phyloP scores from a whole-genome alignment of 2,797 vertebrate species.

The Chelidonichthys spinosus region DNA sequence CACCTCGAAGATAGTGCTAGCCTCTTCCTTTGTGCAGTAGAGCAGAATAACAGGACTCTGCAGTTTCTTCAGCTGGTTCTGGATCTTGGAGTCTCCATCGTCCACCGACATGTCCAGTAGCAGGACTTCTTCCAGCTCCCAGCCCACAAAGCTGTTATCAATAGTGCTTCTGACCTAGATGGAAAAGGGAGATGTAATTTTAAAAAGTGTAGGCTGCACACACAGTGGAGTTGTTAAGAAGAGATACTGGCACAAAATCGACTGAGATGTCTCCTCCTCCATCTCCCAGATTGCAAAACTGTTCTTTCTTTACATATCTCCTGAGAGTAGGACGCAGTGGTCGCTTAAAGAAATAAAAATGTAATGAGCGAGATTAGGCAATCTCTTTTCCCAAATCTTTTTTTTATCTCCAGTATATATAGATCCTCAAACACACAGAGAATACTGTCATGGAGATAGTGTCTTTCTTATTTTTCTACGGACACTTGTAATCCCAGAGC shows the following conservation, averaged over 20 bases:
- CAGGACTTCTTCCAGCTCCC: constrained; percentile 98
- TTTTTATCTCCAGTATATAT: constrained; percentile 1
- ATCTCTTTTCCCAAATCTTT: constrained; percentile 34
- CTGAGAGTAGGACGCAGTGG: constrained; percentile 30
- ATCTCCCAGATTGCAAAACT: constrained; percentile 51
- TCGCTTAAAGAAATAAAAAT: constrained; percentile 2
- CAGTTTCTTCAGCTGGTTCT: constrained; percentile 98
- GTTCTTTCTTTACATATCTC: constrained; percentile 52
- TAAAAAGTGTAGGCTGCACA: constrained; percentile 77
- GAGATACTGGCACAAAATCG: constrained; percentile 54
- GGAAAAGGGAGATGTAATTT: constrained; percentile 45
- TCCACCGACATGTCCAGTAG: constrained; percentile 97
- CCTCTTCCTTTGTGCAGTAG: constrained; percentile 98
- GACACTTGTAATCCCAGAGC: not conserved
- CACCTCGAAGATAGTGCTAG: constrained; percentile 97
- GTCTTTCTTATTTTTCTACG: not conserved
- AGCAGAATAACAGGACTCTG: constrained; percentile 99
- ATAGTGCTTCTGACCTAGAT: constrained; percentile 92
- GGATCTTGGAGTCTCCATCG: constrained; percentile 97
- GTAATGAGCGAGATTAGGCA: constrained; percentile 34
- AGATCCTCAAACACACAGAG: constrained; percentile 8
- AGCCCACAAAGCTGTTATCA: constrained; percentile 99
- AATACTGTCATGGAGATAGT: not conserved
- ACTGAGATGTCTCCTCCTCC: constrained; percentile 62
- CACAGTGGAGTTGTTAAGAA: constrained; percentile 40